Percentiles rank a stretch among this genome's conserved stretches.
phyloP scores from a whole-genome alignment of 2,113 vertebrate genomes.

The Heterotis niloticus region DNA sequence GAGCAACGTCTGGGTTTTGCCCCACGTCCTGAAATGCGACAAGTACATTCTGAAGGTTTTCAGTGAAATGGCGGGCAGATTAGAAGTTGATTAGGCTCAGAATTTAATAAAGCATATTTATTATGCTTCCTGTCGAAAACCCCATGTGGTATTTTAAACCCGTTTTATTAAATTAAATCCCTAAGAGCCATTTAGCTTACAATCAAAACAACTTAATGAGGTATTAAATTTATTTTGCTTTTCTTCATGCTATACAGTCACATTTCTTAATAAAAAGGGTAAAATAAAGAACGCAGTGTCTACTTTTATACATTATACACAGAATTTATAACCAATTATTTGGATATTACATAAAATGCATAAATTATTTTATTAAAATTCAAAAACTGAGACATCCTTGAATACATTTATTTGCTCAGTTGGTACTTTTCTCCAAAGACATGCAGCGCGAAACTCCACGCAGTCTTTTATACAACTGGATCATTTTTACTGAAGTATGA shows the following conservation, averaged over 20 bases:
- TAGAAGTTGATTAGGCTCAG: slow-evolving; percentile 23
- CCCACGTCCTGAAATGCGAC: background rate
- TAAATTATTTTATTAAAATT: no score
- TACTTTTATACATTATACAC: no score
- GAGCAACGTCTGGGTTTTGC: background rate
- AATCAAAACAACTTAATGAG: slow-evolving; percentile 32
- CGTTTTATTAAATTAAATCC: slow-evolving; percentile 30
- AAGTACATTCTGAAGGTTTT: slow-evolving; percentile 21
- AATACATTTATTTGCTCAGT: no score
- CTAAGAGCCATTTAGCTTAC: slow-evolving; percentile 27
- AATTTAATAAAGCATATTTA: slow-evolving; percentile 22
- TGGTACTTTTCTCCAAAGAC: no score
- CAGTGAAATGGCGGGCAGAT: slow-evolving; percentile 16
- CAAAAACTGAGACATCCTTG: no score
- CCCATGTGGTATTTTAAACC: slow-evolving; percentile 25
- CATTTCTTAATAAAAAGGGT: slow-evolving; percentile 15
- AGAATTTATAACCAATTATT: no score
- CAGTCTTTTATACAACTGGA: no score
- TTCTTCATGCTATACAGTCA: slow-evolving; percentile 21
- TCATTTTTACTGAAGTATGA: no score
- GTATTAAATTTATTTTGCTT: slow-evolving; percentile 30
- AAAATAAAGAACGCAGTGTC: background rate
- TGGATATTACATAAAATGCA: no score
- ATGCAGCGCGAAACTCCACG: no score
- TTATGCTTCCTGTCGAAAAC: slow-evolving; percentile 19